Conservation (phyloP, 2,113 vertebrate genomes). For the Oryzias melastigma region DNA sequence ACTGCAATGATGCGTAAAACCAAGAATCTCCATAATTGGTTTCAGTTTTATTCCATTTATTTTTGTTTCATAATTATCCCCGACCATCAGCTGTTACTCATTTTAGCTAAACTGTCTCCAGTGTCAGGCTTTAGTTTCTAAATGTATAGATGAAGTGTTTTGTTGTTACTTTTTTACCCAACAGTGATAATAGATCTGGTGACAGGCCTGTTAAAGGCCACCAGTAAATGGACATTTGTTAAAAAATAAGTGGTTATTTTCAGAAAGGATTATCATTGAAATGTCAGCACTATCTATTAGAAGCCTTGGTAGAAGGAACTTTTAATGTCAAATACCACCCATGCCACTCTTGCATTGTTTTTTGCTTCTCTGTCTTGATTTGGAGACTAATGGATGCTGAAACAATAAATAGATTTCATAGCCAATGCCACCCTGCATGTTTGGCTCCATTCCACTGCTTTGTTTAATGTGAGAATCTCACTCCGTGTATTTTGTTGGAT, state of each 20-base stretch:
- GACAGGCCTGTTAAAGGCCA: constrained; percentile 6
- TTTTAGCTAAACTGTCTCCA: too few species aligned
- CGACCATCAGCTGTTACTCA: too few species aligned
- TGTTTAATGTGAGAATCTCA: not conserved
- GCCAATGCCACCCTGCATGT: constrained; percentile 48
- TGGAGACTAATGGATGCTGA: constrained; percentile 55
- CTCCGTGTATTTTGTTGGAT: constrained; percentile 25
- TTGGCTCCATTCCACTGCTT: constrained; percentile 42
- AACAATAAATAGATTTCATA: constrained; percentile 66
- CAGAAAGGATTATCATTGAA: constrained; percentile 11
- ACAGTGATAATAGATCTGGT: constrained; percentile 15
- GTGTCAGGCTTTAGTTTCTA: not conserved
- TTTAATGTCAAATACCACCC: constrained; percentile 41
- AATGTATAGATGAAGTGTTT: constrained; percentile 33
- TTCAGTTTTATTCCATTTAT: too few species aligned
- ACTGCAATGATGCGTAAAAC: too few species aligned
- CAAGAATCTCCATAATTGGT: too few species aligned
- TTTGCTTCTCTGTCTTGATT: constrained; percentile 47
- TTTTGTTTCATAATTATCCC: too few species aligned
- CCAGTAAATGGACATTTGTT: constrained; percentile 12
- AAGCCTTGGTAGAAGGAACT: constrained; percentile 15
- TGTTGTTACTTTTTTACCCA: not conserved
- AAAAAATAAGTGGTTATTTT: not conserved
- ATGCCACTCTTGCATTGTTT: constrained; percentile 24
- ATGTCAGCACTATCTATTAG: constrained; percentile 12